Evolutionary conservation across 2,113 vertebrate genomes (phyloP).

Genomic region (Sapayoa aenigma): DNA sequence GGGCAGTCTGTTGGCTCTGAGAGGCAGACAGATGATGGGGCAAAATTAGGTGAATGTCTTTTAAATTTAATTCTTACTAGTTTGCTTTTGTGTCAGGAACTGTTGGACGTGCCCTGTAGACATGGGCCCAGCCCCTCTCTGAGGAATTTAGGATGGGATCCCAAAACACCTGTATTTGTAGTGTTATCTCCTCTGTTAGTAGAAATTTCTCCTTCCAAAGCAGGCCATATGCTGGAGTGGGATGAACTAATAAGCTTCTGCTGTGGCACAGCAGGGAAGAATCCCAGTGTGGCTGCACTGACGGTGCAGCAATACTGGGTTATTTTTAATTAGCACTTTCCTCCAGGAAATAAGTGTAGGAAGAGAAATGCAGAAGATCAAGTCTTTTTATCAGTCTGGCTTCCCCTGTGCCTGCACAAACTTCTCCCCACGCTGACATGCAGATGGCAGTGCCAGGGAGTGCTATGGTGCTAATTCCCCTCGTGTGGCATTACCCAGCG

Average conservation of each 20-base stretch:
- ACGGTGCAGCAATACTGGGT: background rate
- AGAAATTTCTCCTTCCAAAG: constrained; percentile 35
- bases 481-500: constrained; percentile 35
- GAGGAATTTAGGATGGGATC: background rate
- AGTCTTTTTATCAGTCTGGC: background rate
- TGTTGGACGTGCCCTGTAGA: fast-evolving
- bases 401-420: background rate
- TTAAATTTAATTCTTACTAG: fast-evolving
- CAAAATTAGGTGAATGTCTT: background rate
- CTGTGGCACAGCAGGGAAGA: constrained; percentile 36
- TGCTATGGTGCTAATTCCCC: constrained; percentile 63
- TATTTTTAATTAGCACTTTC: constrained; percentile 43
- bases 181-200: background rate
- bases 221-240: constrained; percentile 58
- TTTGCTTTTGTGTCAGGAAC: background rate
- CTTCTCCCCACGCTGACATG: background rate
- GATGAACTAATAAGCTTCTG: constrained; percentile 49
- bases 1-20: background rate
- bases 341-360: background rate
- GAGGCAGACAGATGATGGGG: background rate
- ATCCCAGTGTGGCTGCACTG: constrained; percentile 6
- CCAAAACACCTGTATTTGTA: background rate
- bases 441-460: constrained; percentile 63
- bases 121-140: background rate
- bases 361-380: background rate